Evolutionary conservation across 2,888 invertebrate genomes (phyloP), one percentile per base, ranked within the genome.

Genomic region (Cosmia trapezina): DNA sequence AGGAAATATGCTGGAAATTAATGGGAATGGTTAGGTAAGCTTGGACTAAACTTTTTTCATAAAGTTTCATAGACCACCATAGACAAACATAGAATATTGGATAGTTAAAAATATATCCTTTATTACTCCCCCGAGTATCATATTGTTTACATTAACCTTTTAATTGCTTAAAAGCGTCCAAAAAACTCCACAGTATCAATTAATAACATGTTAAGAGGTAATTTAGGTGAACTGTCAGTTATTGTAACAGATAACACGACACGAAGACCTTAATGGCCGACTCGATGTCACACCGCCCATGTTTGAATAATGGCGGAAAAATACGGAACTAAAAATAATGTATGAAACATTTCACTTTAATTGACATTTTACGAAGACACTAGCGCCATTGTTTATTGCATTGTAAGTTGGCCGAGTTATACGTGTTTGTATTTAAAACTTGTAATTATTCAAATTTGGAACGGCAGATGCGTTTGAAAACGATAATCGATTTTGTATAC

Each of bases 361-460:
- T 67, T 73, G 56, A 49, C 28, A 43, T 56, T 70, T 59, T 19
- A 65, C 53, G 9, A 73, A 76, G 76, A 83, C 11, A 76, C 84
- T 86, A 87, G 83, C 81, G 83, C 78, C 76, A 59, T 47, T 62
- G 41, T 41, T 28, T 11, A 51, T 8, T 1, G 63, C 63, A 70
- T 59, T 47, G 11, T 60, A 73, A 81, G 53, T 78, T 76, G 56
- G 80, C 77, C 69, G 67, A 71, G 59, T 81, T 82, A 74, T 59
- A 80, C 70, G 49, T 89, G 87, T 89, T 89, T 92, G 91, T 93
- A 91, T 93, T 91, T 70, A 74, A 72, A 87, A 85, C 67, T 90
- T 91, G 92, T 94, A 92, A 95, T 95, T 95, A 95, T 94, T 95
- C 91, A 95, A 95, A 95, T 94, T 94, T 93, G 81, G 93, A 94